Base-by-base conservation (phyloP, 2,888 invertebrate species). In the Dicyrtomina minuta region DNA sequence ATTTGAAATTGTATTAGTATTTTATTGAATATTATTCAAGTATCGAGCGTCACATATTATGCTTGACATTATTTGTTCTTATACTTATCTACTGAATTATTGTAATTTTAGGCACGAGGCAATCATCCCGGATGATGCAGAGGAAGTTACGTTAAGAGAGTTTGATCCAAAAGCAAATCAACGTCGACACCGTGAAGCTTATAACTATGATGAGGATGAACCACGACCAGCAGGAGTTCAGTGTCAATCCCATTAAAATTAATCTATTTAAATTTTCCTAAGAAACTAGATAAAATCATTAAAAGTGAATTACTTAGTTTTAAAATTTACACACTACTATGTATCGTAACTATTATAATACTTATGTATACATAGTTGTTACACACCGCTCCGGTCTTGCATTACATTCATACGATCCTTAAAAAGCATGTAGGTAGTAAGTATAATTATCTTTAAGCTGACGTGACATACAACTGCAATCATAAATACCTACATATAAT, bases 191-290 rank as follows among this genome's bases (percentile, higher is more conserved):
- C 75, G 78, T n/a, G 85, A 85, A 24, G 86, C 87, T 79, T 88
- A 87, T 79, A 89, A 87, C 0, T 90, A 91, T 79, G 89, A 90
- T 65, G 93, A 94, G 79, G 91, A 91, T 75, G 88, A 87, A 70
- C 75, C 75, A 22, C 70, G 76, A 20, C 43, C 58, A 2, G 69
- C 71, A 22, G 75, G 77, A 41, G 77, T 78, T 6, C 78, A 78
- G 70, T 78, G 78, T 68, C 78, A 78, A 72, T 74, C 74, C 39
- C 78, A 78, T 71, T 78, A 78, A 65, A 51, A 24, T 15, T 33
- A 33, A 33, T 5, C 33, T 33, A n/a, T n/a, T 33, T 33, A 12
- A 46, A 46, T 20, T 20, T 22, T 51, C 20, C 51, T 17, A 33
- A 15, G n/a, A 46, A 22, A 39, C n/a, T 20, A 61, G 61, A 8